Base-by-base conservation (phyloP, 2,797 vertebrate species). In the Simalia tracyae region DNA sequence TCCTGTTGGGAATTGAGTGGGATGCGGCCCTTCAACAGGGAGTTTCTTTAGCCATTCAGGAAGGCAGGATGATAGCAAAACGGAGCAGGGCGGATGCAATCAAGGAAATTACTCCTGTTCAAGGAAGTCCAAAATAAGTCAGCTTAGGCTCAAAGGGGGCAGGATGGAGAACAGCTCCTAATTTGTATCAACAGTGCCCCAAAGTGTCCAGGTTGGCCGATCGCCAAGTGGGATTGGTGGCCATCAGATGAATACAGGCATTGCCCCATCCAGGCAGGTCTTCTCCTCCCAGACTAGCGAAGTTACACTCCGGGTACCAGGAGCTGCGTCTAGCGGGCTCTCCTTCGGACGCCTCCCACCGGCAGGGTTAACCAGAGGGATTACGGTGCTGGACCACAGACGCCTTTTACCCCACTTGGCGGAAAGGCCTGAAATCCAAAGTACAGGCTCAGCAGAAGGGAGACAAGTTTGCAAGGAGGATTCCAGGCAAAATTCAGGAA, bases 391-490 rank as follows among this genome's bases (percentile, higher is more conserved):
- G 2, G 91, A 17, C 56, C 22, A 46, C 57, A 93, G 19, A 91
- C 90, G 68, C n/a, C 15, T 84, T 94, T 92, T 60, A 12, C 3
- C 10, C 89, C 26, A n/a, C 64, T 81, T 4, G 9, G 10, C 17
- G 17, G 28, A 8, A 2, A 28, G 89, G 90, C 89, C 93, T 90
- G 42, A 89, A 92, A 91, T 89, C 91, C 95, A 92, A 91, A 93
- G 94, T 88, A 91, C 95, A 59, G 66, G 0, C 93, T 5, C 22
- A 50, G 85, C 5, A 15, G 42, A 81, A 54, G 31, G 7, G 26
- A 54, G 57, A 57, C 31, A 63, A 7, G 3, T 88, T 63, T n/a
- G 26, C 57, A 1, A 81, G 28, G 57, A 91, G 17, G 84, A 14
- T 1, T 10, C 8, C 7, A 17, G 46, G 46, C 10, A 56, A 2